Percentiles rank a stretch among this genome's conserved stretches.
These are phyloP conservation scores for Himalopsyche kuldschensis DNA, from an alignment of 2,888 invertebrate genomes.

Conservation along the genomic window DNA sequence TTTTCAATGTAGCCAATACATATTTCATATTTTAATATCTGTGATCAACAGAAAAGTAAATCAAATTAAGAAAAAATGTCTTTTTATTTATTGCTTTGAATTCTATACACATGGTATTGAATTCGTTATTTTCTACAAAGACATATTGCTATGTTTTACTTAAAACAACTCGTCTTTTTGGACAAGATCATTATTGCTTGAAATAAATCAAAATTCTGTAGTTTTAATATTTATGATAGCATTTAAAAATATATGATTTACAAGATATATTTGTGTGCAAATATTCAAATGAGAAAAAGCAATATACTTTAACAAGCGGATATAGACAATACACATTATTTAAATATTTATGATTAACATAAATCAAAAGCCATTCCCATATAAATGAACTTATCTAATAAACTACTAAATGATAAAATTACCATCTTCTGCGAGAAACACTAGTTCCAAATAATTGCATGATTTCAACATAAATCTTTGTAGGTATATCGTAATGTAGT, in stretches of 20 bases:
- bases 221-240: too few relatives aligned
- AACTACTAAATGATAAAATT: too few relatives aligned
- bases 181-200: neutral
- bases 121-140: too few relatives aligned
- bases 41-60: neutral
- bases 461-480: too few relatives aligned
- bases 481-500: too few relatives aligned
- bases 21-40: neutral
- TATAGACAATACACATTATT: neutral
- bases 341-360: neutral
- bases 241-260: neutral
- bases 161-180: neutral
- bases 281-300: too few relatives aligned
- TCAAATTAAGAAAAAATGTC: neutral
- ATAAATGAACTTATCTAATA: too few relatives aligned
- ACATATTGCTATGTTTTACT: neutral
- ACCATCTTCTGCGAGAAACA: too few relatives aligned
- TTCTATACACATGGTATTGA: neutral
- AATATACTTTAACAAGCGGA: too few relatives aligned
- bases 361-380: too few relatives aligned
- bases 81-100: neutral
- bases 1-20: neutral
- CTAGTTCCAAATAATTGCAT: too few relatives aligned
- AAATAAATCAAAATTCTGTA: neutral
- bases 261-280: too few relatives aligned